These are phyloP conservation scores for Heteronetta atricapilla DNA, from an alignment of 2,113 vertebrate species.

Conservation along the genomic window DNA sequence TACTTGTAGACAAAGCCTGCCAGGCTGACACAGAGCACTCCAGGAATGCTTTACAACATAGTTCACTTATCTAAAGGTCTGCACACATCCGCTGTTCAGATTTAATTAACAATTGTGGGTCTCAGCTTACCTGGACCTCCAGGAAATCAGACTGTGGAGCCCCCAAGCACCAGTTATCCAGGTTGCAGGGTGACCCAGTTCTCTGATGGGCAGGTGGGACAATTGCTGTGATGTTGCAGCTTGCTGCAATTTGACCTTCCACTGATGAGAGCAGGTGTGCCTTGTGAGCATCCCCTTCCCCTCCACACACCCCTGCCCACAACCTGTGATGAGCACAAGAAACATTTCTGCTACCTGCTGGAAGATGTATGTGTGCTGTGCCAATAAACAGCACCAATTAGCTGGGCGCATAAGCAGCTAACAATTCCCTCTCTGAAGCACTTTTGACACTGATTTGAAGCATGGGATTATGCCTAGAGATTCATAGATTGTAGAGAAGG, in stretches of 20 bases:
- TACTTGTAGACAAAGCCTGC: neutral
- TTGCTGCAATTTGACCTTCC: neutral
- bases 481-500: neutral
- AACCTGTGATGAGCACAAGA: neutral
- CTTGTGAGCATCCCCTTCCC: neutral
- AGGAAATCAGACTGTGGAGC: accelerated
- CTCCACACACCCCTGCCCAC: neutral
- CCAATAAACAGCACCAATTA: neutral
- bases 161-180: neutral
- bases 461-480: neutral
- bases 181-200: neutral
- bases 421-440: neutral
- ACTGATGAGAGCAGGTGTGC: neutral
- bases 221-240: neutral
- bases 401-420: neutral
- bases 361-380: neutral
- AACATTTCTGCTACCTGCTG: neutral
- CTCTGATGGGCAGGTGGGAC: neutral
- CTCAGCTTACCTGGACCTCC: neutral
- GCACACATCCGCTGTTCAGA: neutral
- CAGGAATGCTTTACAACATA: neutral
- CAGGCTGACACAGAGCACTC: neutral
- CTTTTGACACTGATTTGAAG: neutral
- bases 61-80: neutral
- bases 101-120: neutral